Percentiles rank a stretch among this genome's conserved stretches.
These are phyloP conservation scores for Symphodus melops DNA, from an alignment of 2,113 vertebrate genomes.

Conservation along the genomic window DNA sequence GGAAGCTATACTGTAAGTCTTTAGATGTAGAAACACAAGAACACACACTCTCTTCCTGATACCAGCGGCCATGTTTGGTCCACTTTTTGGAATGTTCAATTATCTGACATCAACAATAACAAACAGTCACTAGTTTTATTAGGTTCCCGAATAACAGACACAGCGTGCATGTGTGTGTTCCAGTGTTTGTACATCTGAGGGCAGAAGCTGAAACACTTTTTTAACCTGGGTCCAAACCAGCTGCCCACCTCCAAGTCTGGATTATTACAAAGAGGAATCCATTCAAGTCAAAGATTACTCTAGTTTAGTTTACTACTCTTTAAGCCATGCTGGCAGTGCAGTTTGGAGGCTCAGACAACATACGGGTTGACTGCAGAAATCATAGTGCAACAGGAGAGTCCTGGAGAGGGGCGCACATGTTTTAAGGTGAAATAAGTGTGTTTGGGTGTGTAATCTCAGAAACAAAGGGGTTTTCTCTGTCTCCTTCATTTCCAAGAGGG, in stretches of 20 bases:
- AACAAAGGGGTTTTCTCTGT: conserved; percentile 38
- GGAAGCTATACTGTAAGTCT: conserved; percentile 63
- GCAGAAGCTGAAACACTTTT: conserved; percentile 39
- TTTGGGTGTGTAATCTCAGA: conserved; percentile 48
- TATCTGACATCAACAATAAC: conserved; percentile 76
- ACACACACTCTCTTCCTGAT: conserved; percentile 73
- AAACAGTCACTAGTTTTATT: conserved; percentile 63
- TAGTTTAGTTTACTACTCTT: conserved; percentile 64
- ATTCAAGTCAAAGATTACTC: conserved; percentile 67
- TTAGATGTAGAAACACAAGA: conserved; percentile 70
- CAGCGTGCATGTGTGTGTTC: conserved; percentile 65
- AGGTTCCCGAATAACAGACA: conserved; percentile 31
- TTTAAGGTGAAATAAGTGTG: conserved; percentile 34
- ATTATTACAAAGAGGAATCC: conserved; percentile 57
- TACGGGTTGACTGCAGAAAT: conserved; percentile 64
- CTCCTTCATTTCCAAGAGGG: conserved; percentile 58
- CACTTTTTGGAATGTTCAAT: conserved; percentile 79
- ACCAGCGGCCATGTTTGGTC: conserved; percentile 58
- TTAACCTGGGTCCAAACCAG: conserved; percentile 37
- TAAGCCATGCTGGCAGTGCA: conserved; percentile 77
- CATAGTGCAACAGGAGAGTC: conserved; percentile 75
- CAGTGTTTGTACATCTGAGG: conserved; percentile 62
- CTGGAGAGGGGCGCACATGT: conserved; percentile 40
- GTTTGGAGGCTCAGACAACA: conserved; percentile 71
- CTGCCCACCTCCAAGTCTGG: conserved; percentile 31